These are phyloP conservation scores for Brevipalpus yothersi DNA, from an alignment of 1,140 invertebrate species.

Conservation along the genomic window DNA sequence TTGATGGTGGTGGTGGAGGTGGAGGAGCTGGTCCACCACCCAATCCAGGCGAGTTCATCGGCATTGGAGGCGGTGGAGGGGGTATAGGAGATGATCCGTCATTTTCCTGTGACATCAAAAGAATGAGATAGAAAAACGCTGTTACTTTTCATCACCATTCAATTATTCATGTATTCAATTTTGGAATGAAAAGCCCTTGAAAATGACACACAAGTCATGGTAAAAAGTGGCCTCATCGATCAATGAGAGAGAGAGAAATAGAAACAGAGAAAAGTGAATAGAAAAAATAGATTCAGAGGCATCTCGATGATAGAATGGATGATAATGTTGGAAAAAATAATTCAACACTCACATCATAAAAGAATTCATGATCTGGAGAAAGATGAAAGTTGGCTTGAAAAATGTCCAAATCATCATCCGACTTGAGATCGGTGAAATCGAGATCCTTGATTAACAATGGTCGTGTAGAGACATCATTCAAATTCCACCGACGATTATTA, in stretches of 20 bases:
- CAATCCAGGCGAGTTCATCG: neutral
- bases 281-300: too few relatives aligned
- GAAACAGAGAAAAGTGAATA: too few relatives aligned
- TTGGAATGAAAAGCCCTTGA: too few relatives aligned
- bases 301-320: too few relatives aligned
- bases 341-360: too few relatives aligned
- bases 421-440: constrained; percentile 72
- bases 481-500: constrained; percentile 57
- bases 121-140: neutral
- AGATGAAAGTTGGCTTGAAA: neutral
- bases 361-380: neutral
- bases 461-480: constrained; percentile 42
- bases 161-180: too few relatives aligned
- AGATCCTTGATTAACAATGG: constrained; percentile 74
- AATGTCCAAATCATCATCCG: constrained; percentile 32
- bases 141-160: too few relatives aligned
- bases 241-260: too few relatives aligned
- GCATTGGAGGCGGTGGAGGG: constrained; percentile 2
- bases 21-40: constrained; percentile 1
- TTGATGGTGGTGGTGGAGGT: constrained; percentile 1
- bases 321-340: too few relatives aligned
- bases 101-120: neutral
- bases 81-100: constrained; percentile 1
- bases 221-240: too few relatives aligned
- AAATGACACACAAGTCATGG: too few relatives aligned